Evolutionary conservation across 2,888 invertebrate genomes (phyloP).

Genomic region (Periphyllus acericola): DNA sequence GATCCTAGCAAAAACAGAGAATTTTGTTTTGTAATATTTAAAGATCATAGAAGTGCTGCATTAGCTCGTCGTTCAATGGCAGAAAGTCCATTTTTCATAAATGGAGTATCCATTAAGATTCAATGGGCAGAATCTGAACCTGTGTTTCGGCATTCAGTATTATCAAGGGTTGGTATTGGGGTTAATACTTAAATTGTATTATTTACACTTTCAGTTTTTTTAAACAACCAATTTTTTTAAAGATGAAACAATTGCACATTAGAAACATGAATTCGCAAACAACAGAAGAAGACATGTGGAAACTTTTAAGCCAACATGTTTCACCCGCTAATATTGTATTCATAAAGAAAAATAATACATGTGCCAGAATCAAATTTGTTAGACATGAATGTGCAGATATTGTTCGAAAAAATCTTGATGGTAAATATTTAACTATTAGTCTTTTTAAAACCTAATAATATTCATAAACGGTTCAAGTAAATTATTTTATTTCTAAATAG

Average conservation of each 20-base stretch:
- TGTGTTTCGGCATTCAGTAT: slow-evolving; percentile 56
- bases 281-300: slow-evolving; percentile 47
- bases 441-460: too few relatives aligned
- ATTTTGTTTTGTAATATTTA: slow-evolving; percentile 55
- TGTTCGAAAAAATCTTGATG: slow-evolving; percentile 43
- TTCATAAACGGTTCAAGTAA: too few relatives aligned
- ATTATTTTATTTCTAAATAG: background rate
- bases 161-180: slow-evolving; percentile 10
- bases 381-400: slow-evolving; percentile 54
- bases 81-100: slow-evolving; percentile 54
- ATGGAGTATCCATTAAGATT: slow-evolving; percentile 47
- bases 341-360: slow-evolving; percentile 58
- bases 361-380: slow-evolving; percentile 43
- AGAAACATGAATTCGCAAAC: slow-evolving; percentile 49
- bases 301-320: slow-evolving; percentile 24
- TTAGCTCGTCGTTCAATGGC: slow-evolving; percentile 56
- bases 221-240: background rate
- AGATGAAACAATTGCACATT: slow-evolving; percentile 51
- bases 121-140: slow-evolving; percentile 58
- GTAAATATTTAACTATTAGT: background rate
- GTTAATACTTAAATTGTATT: background rate
- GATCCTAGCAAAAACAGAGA: slow-evolving; percentile 53
- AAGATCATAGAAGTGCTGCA: slow-evolving; percentile 54
- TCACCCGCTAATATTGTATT: slow-evolving; percentile 27
- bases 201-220: too few relatives aligned